A percentile compares a stretch with the other conserved stretches of the same genome.
Conservation (phyloP, 2,888 invertebrate genomes). For the Epinotia demarniana region DNA sequence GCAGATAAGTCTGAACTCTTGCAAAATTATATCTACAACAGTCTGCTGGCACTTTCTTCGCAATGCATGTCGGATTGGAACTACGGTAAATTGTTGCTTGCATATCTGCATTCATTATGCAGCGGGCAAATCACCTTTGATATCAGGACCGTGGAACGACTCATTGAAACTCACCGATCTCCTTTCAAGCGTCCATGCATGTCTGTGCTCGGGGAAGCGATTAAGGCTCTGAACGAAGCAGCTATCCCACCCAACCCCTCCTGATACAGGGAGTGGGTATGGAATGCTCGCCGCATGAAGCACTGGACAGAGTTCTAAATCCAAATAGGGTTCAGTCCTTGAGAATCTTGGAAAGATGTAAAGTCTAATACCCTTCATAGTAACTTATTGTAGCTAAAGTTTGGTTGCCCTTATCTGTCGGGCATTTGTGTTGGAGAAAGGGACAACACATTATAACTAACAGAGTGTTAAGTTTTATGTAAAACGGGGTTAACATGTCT, state of each 20-base stretch:
- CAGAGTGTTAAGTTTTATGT: too few relatives aligned
- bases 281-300: slow-evolving; percentile 25
- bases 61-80: slow-evolving; percentile 58
- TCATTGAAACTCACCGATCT: slow-evolving; percentile 63
- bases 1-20: slow-evolving; percentile 56
- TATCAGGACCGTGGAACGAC: slow-evolving; percentile 50
- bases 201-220: slow-evolving; percentile 8
- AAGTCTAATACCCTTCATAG: too few relatives aligned
- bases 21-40: slow-evolving; percentile 58
- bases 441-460: too few relatives aligned
- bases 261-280: slow-evolving; percentile 34
- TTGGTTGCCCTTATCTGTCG: too few relatives aligned
- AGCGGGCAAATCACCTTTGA: slow-evolving; percentile 43
- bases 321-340: background rate
- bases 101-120: slow-evolving; percentile 61
- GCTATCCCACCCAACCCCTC: background rate
- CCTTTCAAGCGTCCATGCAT: slow-evolving; percentile 68
- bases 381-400: too few relatives aligned
- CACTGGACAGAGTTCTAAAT: slow-evolving; percentile 15
- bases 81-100: slow-evolving; percentile 65
- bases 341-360: too few relatives aligned
- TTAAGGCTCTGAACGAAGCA: background rate
- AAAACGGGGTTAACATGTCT: background rate
- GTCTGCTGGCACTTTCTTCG: slow-evolving; percentile 52
- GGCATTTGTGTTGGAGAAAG: too few relatives aligned